A percentile compares a stretch with the other conserved stretches of the same genome.
Conservation (phyloP, 2,888 invertebrate species). For the Nemurella pictetii region DNA sequence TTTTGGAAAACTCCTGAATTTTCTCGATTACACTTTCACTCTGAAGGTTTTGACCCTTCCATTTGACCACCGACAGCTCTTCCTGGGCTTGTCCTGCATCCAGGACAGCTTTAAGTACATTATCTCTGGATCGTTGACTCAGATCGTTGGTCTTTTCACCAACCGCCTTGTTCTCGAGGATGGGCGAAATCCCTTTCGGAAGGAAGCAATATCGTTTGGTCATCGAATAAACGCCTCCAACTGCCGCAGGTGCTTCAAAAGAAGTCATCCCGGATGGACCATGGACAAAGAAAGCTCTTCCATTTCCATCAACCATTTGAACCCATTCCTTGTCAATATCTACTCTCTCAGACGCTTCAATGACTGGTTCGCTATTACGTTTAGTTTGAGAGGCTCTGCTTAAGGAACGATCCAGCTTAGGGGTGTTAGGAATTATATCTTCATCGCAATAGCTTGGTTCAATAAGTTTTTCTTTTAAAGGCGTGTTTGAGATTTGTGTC, state of each 20-base stretch:
- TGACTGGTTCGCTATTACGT: background rate
- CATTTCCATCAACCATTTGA: slow-evolving; percentile 45
- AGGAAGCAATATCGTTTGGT: slow-evolving; percentile 56
- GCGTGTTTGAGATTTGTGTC: background rate
- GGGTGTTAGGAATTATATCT: background rate
- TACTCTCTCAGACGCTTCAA: background rate
- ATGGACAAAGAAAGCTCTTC: slow-evolving; percentile 48
- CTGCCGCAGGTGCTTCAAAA: slow-evolving; percentile 42
- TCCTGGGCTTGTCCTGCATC: background rate
- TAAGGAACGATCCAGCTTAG: background rate
- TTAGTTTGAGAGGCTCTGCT: background rate
- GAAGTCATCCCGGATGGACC: slow-evolving; percentile 48
- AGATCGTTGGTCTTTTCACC: background rate
- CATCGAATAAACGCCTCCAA: slow-evolving; percentile 48
- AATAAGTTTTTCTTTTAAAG: too few species aligned
- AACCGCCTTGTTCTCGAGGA: slow-evolving; percentile 52
- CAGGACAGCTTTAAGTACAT: slow-evolving; percentile 10
- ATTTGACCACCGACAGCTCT: slow-evolving; percentile 50
- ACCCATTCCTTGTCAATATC: slow-evolving; percentile 36
- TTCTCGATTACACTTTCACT: slow-evolving; percentile 32
- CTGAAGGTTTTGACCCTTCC: slow-evolving; percentile 47
- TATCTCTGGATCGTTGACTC: slow-evolving; percentile 20
- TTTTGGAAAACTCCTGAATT: slow-evolving; percentile 35
- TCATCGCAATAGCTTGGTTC: too few species aligned
- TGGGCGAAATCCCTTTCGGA: slow-evolving; percentile 65